Base-by-base conservation (phyloP, 37 sponge, comb jelly and placozoan species). In the Eunapius fragilis region DNA sequence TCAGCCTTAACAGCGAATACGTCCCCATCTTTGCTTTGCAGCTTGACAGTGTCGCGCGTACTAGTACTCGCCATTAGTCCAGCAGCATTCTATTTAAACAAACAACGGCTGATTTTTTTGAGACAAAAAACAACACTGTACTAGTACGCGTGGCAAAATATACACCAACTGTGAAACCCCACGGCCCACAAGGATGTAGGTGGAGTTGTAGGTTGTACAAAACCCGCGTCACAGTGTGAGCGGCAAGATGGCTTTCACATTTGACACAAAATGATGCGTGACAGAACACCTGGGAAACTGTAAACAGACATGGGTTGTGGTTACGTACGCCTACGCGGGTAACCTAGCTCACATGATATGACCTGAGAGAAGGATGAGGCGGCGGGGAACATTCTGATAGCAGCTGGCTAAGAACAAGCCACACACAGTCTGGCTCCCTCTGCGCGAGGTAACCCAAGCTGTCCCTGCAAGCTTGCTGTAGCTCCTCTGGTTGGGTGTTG, bases 351-450 rank as follows among this genome's bases (percentile, higher is more conserved):
- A 80, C 80, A 49, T 77, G 80, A 37, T 85, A 85, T 2, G 89
- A 77, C 69, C 82, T 87, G 37, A 92, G 76, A 27, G 69, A 34
- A 24, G 84, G 68, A 48, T 74, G 68, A 7, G 89, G 85, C 27
- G 92, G 89, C 33, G 87, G 68, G 25, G 81, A 35, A 12, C 24
- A 11, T 58, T 11, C 37, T 0, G 87, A 47, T 3, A 26, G n/a
- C 72, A 92, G 73, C 74, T 92, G 93, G 9, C 34, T 31, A 14
- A 92, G 79, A 13, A 89, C 36, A 4, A 89, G 77, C 93, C 93
- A 92, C 31, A 89, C 67, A 25, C 37, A 22, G 38, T 92, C 90
- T 0, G 90, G 74, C 74, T 92, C 75, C n/a, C 14, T 3, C 0
- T 0, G 27, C 31, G 77, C 31, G 14, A 92, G 73, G 2, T 25